A percentile compares a stretch with the other conserved stretches of the same genome.
Evolutionary conservation across 2,113 vertebrate genomes (phyloP).

Genomic region (Bubo scandiacus): DNA sequence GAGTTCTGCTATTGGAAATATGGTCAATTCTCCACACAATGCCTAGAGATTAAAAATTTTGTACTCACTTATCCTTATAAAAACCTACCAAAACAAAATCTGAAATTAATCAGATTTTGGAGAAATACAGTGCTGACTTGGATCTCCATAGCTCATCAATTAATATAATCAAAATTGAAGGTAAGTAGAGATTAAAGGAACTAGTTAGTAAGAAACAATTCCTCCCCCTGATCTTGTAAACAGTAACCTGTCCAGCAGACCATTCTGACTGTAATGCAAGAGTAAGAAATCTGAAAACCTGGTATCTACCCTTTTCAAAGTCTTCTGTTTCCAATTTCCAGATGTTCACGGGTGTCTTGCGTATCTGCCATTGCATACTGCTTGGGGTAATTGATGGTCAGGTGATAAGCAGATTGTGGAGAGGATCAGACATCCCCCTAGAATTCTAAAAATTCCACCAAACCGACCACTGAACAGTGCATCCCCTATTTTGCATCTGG

Average conservation of each 20-base stretch:
- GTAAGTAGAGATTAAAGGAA: not conserved
- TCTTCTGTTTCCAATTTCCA: slow-evolving; percentile 3
- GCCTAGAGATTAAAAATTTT: not conserved
- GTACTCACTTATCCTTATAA: not conserved
- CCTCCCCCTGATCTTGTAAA: not conserved
- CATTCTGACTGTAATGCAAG: not conserved
- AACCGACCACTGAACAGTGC: slow-evolving; percentile 79
- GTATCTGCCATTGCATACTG: not conserved
- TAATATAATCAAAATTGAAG: not conserved
- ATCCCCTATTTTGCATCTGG: slow-evolving; percentile 79
- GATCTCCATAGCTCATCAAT: not conserved
- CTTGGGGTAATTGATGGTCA: not conserved
- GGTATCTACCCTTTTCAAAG: not conserved
- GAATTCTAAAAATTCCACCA: slow-evolving; percentile 70
- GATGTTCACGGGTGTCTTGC: not conserved
- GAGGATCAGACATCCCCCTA: slow-evolving; percentile 74
- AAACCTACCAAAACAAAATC: not conserved
- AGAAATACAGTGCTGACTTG: not conserved
- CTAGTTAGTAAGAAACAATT: not conserved
- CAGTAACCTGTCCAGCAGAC: not conserved
- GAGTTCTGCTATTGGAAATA: not conserved
- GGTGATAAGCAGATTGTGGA: not conserved
- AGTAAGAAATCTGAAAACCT: not conserved
- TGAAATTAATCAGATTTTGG: not conserved
- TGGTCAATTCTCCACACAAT: not conserved